These are phyloP conservation scores for Hydrochoerus hydrochaeris DNA, from an alignment of 2,113 vertebrate species.

Conservation along the genomic window DNA sequence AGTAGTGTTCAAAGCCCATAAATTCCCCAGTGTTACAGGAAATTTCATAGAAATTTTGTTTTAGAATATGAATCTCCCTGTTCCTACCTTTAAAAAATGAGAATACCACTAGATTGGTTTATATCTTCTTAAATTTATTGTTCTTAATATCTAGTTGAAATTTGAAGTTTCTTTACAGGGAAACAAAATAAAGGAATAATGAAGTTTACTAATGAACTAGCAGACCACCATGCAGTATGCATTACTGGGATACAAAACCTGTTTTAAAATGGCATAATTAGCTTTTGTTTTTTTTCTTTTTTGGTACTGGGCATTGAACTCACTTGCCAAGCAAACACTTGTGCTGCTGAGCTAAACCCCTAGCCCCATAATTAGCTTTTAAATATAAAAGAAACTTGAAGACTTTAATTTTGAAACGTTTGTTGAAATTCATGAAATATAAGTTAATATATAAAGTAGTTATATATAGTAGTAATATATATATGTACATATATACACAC, in stretches of 20 bases:
- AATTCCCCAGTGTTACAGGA: background rate
- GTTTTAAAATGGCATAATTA: background rate
- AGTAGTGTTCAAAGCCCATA: background rate
- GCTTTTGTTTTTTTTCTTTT: background rate
- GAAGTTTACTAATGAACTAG: background rate
- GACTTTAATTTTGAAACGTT: slow-evolving; percentile 10
- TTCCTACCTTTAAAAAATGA: background rate
- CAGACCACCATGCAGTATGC: slow-evolving; percentile 47
- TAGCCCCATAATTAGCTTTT: background rate
- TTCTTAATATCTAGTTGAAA: background rate
- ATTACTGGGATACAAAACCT: background rate
- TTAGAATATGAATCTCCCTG: background rate
- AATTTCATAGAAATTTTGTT: slow-evolving; percentile 25
- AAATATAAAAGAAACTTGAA: background rate
- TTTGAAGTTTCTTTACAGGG: background rate
- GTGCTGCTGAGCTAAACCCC: too few relatives aligned
- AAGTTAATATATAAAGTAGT: background rate
- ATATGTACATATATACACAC: too few relatives aligned
- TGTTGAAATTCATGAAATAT: background rate
- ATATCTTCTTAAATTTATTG: slow-evolving; percentile 24
- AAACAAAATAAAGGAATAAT: background rate
- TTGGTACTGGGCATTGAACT: too few relatives aligned
- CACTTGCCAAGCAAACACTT: too few relatives aligned
- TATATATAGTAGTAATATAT: background rate
- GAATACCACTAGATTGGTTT: background rate